Evolutionary conservation across 2,113 vertebrate genomes (phyloP).

Genomic region (Asarcornis scutulata): DNA sequence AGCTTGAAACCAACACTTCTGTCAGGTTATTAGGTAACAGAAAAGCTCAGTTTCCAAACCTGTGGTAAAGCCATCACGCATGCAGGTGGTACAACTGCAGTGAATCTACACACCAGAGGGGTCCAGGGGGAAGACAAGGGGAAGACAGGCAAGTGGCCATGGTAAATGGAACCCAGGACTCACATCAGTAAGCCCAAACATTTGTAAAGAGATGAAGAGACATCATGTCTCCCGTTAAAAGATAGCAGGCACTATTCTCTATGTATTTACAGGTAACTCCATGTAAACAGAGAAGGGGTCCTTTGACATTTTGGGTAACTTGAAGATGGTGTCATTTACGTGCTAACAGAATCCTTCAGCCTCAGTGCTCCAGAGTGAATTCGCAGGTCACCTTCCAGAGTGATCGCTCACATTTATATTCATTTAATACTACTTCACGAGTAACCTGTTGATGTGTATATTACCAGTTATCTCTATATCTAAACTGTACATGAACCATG

Average conservation of each 20-base stretch:
- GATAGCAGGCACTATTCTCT: not conserved
- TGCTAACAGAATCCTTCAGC: not conserved
- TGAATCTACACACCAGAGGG: not conserved
- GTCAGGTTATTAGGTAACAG: not conserved
- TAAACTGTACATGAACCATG: not conserved
- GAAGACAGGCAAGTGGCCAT: not conserved
- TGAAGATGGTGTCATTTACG: not conserved
- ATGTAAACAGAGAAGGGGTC: not conserved
- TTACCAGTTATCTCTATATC: not conserved
- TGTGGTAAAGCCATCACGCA: not conserved
- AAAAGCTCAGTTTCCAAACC: not conserved
- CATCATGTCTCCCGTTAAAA: not conserved
- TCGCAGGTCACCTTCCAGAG: not conserved
- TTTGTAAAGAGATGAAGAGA: not conserved
- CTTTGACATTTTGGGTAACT: not conserved
- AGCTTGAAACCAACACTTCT: not conserved
- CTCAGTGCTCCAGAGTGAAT: not conserved
- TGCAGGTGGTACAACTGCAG: not conserved
- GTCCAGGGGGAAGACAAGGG: not conserved
- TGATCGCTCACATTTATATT: not conserved
- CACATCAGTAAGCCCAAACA: not conserved
- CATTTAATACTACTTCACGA: not conserved
- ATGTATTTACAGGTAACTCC: not conserved
- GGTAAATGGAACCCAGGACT: not conserved
- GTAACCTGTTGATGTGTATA: not conserved